Percentiles rank a stretch among this genome's conserved stretches.
These are phyloP conservation scores for Ceratina japonica DNA, from an alignment of 1,140 invertebrate genomes.

Conservation along the genomic window DNA sequence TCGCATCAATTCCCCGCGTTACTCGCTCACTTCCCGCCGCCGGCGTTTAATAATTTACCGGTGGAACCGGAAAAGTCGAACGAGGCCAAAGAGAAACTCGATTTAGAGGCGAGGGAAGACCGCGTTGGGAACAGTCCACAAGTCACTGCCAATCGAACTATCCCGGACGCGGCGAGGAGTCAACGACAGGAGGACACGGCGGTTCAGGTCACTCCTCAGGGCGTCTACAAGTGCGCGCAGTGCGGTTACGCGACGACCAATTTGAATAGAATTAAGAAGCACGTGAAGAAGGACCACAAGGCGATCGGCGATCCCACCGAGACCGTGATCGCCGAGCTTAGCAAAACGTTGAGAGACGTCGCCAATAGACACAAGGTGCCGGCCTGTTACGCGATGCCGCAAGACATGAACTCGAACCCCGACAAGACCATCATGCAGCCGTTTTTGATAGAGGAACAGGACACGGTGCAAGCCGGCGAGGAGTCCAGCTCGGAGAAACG, in stretches of 20 bases:
- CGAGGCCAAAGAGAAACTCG: constrained; percentile 47
- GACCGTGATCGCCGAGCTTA: constrained; percentile 77
- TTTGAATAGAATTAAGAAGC: constrained; percentile 83
- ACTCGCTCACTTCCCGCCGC: constrained; percentile 75
- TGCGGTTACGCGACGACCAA: constrained; percentile 84
- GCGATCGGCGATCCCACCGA: constrained; percentile 73
- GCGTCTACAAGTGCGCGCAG: constrained; percentile 82
- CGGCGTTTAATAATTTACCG: constrained; percentile 60
- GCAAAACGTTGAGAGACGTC: constrained; percentile 79
- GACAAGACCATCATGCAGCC: constrained; percentile 88
- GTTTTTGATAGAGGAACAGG: constrained; percentile 87
- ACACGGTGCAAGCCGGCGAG: constrained; percentile 63
- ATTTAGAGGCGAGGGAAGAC: constrained; percentile 67
- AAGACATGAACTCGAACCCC: constrained; percentile 74
- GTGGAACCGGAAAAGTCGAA: constrained; percentile 58
- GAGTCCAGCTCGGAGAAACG: constrained; percentile 70
- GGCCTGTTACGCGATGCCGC: constrained; percentile 82
- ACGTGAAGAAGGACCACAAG: constrained; percentile 83
- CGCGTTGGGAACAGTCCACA: constrained; percentile 64
- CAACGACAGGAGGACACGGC: constrained; percentile 73
- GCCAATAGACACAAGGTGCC: constrained; percentile 81
- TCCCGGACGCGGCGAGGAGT: constrained; percentile 48
- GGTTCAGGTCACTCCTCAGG: constrained; percentile 76
- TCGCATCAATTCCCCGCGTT: constrained; percentile 82
- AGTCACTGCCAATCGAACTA: constrained; percentile 49